Evolutionary conservation across 1,140 invertebrate species (phyloP).

Genomic region (Neelides sp.): DNA sequence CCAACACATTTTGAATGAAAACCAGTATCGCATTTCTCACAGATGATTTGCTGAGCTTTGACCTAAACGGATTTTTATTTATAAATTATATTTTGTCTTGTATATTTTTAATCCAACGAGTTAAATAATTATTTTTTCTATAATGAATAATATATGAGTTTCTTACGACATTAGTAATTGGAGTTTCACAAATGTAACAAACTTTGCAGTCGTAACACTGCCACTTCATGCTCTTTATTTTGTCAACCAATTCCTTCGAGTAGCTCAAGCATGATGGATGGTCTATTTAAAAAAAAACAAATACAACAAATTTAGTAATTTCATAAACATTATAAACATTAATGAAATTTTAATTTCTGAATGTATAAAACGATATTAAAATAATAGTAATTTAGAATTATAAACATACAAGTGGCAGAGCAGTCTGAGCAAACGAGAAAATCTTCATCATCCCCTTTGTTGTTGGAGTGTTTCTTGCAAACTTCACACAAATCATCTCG

Average conservation of each 20-base stretch:
- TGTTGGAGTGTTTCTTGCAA: conserved; percentile 37
- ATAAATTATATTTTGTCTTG: too few species aligned
- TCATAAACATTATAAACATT: conserved; percentile 8
- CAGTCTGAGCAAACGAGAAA: conserved; percentile 65
- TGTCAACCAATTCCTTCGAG: conserved; percentile 33
- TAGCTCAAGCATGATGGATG: conserved; percentile 42
- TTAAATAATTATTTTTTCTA: too few species aligned
- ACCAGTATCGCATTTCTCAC: conserved; percentile 3
- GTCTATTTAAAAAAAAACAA: conserved; percentile 33
- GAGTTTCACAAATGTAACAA: conserved; percentile 38
- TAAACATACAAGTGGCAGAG: conserved; percentile 53
- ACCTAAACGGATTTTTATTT: too few species aligned
- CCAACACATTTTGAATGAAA: conserved; percentile 6
- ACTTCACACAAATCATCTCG: conserved; percentile 38
- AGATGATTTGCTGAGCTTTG: too few species aligned
- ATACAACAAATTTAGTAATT: neutral
- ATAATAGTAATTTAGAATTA: neutral
- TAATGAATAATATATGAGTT: too few species aligned
- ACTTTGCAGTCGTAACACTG: conserved; percentile 40
- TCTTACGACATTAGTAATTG: too few species aligned
- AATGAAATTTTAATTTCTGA: neutral
- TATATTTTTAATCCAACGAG: too few species aligned
- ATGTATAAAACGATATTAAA: neutral
- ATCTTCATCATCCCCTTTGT: conserved; percentile 46
- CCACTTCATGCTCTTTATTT: conserved; percentile 36